phyloP scores from a whole-genome alignment of 2,797 vertebrate genomes.

The Botia kubotai region DNA sequence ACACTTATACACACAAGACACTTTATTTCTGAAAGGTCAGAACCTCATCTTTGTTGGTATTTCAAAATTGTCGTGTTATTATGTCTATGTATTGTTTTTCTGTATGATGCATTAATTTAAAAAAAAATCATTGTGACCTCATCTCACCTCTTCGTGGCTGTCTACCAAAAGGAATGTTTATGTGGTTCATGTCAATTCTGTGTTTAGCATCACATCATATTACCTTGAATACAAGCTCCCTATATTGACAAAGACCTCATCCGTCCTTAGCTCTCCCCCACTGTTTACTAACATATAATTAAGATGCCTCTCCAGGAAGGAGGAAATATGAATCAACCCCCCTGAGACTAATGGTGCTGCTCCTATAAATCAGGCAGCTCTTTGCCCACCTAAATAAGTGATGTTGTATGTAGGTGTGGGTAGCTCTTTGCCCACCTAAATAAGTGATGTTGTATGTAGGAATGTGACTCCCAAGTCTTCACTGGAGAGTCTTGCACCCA shows the following conservation, averaged over 20 bases:
- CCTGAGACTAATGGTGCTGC: conserved; percentile 39
- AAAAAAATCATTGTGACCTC: neutral
- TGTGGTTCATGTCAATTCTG: neutral
- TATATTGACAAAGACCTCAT: conserved; percentile 14
- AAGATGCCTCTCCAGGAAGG: conserved; percentile 34
- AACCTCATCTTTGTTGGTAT: neutral
- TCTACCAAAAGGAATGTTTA: neutral
- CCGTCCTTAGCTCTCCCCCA: conserved; percentile 9
- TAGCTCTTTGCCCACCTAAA: neutral
- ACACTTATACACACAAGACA: neutral
- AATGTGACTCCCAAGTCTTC: neutral
- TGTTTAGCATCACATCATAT: neutral
- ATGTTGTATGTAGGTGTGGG: neutral
- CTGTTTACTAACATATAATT: conserved; percentile 41
- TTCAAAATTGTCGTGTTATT: neutral
- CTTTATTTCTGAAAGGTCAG: neutral
- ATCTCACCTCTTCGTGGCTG: neutral
- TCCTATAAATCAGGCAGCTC: conserved; percentile 19
- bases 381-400: conserved; percentile 3
- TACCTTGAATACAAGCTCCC: neutral
- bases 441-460: neutral
- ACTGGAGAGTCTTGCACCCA: neutral
- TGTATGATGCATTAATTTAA: neutral
- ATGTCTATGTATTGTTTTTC: neutral
- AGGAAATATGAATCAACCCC: conserved; percentile 54